Percentiles rank a stretch among this genome's conserved stretches.
phyloP scores from a whole-genome alignment of 2,113 vertebrate genomes.

The Oxyura jamaicensis region DNA sequence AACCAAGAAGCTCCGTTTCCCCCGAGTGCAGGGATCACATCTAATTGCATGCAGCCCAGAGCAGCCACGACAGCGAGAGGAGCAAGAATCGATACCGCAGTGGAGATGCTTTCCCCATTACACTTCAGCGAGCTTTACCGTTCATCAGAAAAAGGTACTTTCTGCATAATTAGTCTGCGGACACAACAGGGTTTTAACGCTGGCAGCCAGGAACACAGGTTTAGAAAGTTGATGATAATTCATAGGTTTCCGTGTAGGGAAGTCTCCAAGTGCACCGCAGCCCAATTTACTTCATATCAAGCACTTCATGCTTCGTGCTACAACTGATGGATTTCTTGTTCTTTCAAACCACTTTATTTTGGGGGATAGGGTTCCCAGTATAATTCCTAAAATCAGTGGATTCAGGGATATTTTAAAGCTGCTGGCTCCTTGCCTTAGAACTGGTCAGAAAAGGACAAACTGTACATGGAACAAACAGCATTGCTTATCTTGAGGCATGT shows the following conservation, averaged over 20 bases:
- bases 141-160: background rate
- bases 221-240: background rate
- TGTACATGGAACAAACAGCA: background rate
- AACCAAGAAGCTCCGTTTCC: background rate
- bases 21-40: background rate
- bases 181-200: background rate
- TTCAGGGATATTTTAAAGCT: background rate
- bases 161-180: background rate
- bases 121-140: background rate
- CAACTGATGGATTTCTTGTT: background rate
- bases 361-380: background rate
- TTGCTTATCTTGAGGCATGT: background rate
- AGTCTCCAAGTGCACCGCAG: accelerated
- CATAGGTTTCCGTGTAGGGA: background rate
- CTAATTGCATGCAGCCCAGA: background rate
- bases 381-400: background rate
- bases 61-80: background rate
- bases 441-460: background rate
- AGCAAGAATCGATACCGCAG: background rate
- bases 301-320: accelerated
- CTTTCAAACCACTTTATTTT: background rate
- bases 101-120: background rate
- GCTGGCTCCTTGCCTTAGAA: background rate
- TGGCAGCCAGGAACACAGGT: background rate
- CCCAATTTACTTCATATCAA: background rate